Conservation (phyloP, 2,797 vertebrate genomes). For the Gymnothorax javanicus region DNA sequence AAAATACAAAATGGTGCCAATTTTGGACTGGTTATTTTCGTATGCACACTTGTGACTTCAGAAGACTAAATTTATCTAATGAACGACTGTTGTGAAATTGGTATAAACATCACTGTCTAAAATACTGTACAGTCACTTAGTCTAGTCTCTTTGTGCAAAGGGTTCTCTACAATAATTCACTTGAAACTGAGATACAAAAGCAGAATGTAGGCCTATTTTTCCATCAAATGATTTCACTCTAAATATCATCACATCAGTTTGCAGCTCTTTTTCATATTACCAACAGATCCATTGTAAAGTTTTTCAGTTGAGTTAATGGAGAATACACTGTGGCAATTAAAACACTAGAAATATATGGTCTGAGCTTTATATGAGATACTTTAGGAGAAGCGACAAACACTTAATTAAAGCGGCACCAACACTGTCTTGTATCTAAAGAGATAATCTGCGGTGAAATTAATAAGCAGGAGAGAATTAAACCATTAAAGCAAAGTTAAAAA, state of each 20-base stretch:
- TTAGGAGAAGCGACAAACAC: constrained; percentile 69
- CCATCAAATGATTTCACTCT: not conserved
- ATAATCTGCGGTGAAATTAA: constrained; percentile 83
- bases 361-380: constrained; percentile 70
- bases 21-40: not conserved
- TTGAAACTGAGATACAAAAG: not conserved
- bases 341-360: constrained; percentile 73
- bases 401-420: constrained; percentile 79
- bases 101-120: not conserved
- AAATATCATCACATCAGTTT: not conserved
- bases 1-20: not conserved
- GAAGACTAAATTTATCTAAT: not conserved
- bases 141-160: not conserved
- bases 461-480: constrained; percentile 72
- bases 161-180: not conserved
- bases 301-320: constrained; percentile 65
- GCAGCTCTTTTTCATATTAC: not conserved
- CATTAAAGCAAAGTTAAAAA: constrained; percentile 67
- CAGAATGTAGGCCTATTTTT: not conserved
- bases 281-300: not conserved
- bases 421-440: constrained; percentile 75
- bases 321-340: constrained; percentile 76
- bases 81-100: not conserved
- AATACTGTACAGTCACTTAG: not conserved
- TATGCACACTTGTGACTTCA: not conserved